A percentile compares a stretch with the other conserved stretches of the same genome.
These are phyloP conservation scores for Oxytorus armatus DNA, from an alignment of 2,888 invertebrate genomes.

Conservation along the genomic window DNA sequence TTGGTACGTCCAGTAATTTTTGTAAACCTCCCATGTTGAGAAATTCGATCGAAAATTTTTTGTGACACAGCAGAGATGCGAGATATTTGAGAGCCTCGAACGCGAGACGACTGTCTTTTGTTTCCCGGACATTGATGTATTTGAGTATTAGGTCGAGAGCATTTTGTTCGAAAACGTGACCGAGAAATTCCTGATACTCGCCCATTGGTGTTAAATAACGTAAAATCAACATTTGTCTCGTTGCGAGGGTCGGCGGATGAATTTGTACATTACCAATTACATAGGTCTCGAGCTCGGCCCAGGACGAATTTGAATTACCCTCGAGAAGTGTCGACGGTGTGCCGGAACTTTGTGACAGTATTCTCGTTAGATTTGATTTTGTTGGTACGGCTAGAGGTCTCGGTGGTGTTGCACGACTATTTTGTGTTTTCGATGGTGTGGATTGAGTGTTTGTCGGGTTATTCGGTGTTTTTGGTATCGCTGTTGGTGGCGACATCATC, in stretches of 20 bases:
- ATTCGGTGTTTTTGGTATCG: constrained; percentile 76
- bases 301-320: constrained; percentile 90
- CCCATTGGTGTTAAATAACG: constrained; percentile 98
- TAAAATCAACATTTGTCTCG: constrained; percentile 96
- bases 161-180: constrained; percentile 96
- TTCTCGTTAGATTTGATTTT: constrained; percentile 62
- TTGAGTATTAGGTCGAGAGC: constrained; percentile 95
- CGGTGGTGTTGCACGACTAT: constrained; percentile 64
- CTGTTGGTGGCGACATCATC: constrained; percentile 83
- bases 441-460: constrained; percentile 67
- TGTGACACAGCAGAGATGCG: constrained; percentile 97
- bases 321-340: constrained; percentile 73
- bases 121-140: constrained; percentile 95
- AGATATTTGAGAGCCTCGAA: constrained; percentile 98
- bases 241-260: constrained; percentile 94
- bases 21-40: constrained; percentile 94
- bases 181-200: constrained; percentile 98
- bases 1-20: constrained; percentile 94
- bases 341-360: constrained; percentile 53
- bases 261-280: constrained; percentile 96
- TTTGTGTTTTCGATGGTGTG: constrained; percentile 71
- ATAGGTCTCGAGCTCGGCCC: constrained; percentile 95
- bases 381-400: constrained; percentile 63
- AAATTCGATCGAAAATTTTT: constrained; percentile 99
- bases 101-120: constrained; percentile 95